These are phyloP conservation scores for Rhinoraja longicauda DNA, from an alignment of 2,797 vertebrate genomes.

Conservation along the genomic window DNA sequence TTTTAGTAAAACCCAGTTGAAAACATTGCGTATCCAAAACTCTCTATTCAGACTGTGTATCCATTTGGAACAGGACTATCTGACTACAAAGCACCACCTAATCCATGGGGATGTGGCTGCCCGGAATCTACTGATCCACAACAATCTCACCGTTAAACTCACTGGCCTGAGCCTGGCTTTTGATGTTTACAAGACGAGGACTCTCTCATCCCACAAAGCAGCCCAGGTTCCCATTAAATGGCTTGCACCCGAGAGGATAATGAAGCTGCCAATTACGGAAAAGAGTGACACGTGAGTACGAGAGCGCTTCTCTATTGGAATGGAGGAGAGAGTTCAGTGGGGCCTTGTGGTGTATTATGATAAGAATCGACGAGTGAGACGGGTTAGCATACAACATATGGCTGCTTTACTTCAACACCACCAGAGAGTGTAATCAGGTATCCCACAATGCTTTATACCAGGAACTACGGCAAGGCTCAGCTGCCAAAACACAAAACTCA, in stretches of 20 bases:
- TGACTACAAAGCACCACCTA: constrained; percentile 57
- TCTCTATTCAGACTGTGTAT: constrained; percentile 13
- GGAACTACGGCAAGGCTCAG: too few relatives aligned
- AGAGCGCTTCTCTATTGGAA: neutral
- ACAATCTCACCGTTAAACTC: constrained; percentile 53
- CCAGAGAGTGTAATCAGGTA: too few relatives aligned
- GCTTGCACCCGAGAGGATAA: constrained; percentile 61
- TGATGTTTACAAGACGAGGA: constrained; percentile 46
- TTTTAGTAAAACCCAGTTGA: neutral
- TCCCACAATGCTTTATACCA: too few relatives aligned
- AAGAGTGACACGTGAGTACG: constrained; percentile 59
- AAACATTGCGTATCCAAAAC: neutral
- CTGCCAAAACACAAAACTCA: too few relatives aligned
- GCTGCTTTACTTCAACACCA: too few relatives aligned
- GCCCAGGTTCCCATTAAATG: constrained; percentile 59
- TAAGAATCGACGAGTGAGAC: too few relatives aligned
- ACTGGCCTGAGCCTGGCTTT: constrained; percentile 59
- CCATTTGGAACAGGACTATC: constrained; percentile 55
- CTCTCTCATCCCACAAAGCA: constrained; percentile 44
- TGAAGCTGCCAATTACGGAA: constrained; percentile 52
- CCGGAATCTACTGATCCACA: constrained; percentile 58
- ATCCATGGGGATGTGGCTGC: constrained; percentile 59
- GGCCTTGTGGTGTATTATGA: too few relatives aligned
- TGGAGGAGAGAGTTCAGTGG: neutral
- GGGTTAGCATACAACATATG: too few relatives aligned